These are phyloP conservation scores for Acipenser ruthenus DNA, from an alignment of 2,797 vertebrate species.

Conservation along the genomic window DNA sequence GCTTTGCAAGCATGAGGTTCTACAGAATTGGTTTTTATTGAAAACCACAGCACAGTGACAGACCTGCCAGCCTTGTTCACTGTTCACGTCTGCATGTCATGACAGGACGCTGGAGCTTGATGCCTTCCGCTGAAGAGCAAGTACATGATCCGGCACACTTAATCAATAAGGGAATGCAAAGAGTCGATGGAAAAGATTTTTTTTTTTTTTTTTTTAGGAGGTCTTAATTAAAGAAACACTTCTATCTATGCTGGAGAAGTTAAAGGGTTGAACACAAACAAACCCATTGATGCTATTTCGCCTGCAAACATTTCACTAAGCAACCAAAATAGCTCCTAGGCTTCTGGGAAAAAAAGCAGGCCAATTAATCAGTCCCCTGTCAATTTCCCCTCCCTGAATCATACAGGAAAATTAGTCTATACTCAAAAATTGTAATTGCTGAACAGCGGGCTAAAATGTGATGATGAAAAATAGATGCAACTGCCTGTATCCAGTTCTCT, in stretches of 20 bases:
- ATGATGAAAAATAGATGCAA: conserved; percentile 44
- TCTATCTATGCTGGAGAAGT: conserved; percentile 74
- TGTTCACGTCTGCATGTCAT: too few species aligned
- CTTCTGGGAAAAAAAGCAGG: conserved; percentile 25
- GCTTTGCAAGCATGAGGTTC: too few species aligned
- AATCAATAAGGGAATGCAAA: conserved; percentile 81
- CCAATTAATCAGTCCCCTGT: conserved; percentile 42
- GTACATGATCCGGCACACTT: conserved; percentile 62
- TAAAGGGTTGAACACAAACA: conserved; percentile 63
- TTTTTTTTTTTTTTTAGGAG: conserved; percentile 55
- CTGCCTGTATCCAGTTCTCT: conserved; percentile 27
- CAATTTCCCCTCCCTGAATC: conserved; percentile 33
- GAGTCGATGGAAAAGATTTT: conserved; percentile 89
- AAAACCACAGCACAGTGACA: neutral
- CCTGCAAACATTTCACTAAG: conserved; percentile 45
- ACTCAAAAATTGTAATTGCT: conserved; percentile 41
- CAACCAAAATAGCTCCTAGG: conserved; percentile 38
- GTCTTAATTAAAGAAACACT: conserved; percentile 97
- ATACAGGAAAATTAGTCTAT: conserved; percentile 43
- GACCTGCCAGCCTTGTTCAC: conserved; percentile 15
- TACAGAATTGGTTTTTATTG: too few species aligned
- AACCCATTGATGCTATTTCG: conserved; percentile 64
- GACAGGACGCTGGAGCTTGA: conserved; percentile 36
- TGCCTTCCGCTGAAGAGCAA: conserved; percentile 62
- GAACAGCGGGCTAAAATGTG: conserved; percentile 43